These are phyloP conservation scores for Tupiocoris notatus DNA, from an alignment of 2,888 invertebrate genomes.

Conservation along the genomic window DNA sequence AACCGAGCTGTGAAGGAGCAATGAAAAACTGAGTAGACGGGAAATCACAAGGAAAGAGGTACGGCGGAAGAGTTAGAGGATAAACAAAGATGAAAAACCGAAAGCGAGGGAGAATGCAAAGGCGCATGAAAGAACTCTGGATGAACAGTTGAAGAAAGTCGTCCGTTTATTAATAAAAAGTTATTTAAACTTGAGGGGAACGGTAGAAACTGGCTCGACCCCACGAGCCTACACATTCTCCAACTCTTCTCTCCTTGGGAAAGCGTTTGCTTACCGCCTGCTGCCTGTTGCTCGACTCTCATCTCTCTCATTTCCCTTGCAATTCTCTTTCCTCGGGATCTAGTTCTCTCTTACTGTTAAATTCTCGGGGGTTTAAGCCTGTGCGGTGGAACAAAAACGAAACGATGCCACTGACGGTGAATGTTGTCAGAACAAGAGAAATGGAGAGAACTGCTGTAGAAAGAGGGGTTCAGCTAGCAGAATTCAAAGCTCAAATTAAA, in stretches of 20 bases:
- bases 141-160: constrained; percentile 9
- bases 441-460: background rate
- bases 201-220: background rate
- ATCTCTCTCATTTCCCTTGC: background rate
- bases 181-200: constrained; percentile 41
- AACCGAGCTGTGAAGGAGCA: no score
- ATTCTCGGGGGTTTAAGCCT: background rate
- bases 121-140: no score
- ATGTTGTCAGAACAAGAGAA: background rate
- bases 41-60: no score
- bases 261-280: background rate
- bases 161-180: constrained; percentile 41
- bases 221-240: background rate
- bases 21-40: no score
- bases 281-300: background rate
- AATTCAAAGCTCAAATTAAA: constrained; percentile 42
- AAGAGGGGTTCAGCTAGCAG: background rate
- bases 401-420: background rate
- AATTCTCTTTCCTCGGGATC: background rate
- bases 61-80: no score
- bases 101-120: no score
- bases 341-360: background rate
- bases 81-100: no score
- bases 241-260: background rate
- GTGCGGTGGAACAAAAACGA: background rate